phyloP scores from a whole-genome alignment of 2,797 vertebrate genomes.

The Aldrovandia affinis region DNA sequence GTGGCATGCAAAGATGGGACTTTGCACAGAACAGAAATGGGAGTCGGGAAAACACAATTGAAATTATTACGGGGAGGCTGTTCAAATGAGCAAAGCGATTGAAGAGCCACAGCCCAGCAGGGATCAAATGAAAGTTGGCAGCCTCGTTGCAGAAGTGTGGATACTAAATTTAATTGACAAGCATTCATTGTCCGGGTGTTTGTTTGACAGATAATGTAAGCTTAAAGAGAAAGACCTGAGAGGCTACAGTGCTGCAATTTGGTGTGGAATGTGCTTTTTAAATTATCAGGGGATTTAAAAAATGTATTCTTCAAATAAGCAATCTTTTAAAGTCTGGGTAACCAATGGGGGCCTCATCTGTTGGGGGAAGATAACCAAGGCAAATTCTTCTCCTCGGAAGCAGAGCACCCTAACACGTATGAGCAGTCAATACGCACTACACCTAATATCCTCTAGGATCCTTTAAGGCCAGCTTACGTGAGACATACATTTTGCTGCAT shows the following conservation, averaged over 20 bases:
- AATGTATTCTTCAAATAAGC: not conserved
- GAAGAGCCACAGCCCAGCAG: slow-evolving; percentile 11
- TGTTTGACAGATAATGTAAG: not conserved
- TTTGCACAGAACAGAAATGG: not conserved
- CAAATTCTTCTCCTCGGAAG: not conserved
- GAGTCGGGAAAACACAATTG: not conserved
- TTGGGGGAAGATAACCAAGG: not conserved
- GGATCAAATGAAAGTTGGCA: slow-evolving; percentile 13
- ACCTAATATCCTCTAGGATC: slow-evolving; percentile 16
- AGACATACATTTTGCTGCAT: too few species aligned
- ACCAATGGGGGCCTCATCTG: slow-evolving; percentile 1
- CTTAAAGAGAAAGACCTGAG: slow-evolving; percentile 13
- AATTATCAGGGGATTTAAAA: not conserved
- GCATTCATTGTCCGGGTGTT: not conserved
- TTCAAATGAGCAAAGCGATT: not conserved
- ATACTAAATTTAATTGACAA: slow-evolving; percentile 12
- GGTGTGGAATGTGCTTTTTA: slow-evolving; percentile 3
- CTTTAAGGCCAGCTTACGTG: too few species aligned
- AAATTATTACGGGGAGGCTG: not conserved
- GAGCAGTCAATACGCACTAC: not conserved
- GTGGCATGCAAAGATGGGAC: not conserved
- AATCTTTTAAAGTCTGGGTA: not conserved
- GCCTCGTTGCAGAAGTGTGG: not conserved
- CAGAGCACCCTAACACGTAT: not conserved
- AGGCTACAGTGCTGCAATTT: not conserved